phyloP scores from a whole-genome alignment of 2,888 invertebrate genomes.

The Stratiomys singularior region DNA sequence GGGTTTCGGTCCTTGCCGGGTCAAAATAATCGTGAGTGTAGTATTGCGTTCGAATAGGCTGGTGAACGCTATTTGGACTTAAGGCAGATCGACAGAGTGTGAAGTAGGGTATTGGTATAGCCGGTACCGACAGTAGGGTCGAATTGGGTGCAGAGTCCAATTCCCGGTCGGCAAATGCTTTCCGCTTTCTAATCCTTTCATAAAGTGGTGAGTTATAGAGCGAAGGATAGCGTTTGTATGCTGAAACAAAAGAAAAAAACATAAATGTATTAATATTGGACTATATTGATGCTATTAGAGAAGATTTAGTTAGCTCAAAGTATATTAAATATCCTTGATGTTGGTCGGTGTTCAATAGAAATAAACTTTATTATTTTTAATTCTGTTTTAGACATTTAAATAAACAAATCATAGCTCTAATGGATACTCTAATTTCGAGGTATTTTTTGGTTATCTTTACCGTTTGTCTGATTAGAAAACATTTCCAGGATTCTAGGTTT shows the following conservation, averaged over 20 bases:
- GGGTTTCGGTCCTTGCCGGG: neutral
- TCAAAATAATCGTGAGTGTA: neutral
- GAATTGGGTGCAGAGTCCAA: conserved; percentile 63
- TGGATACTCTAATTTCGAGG: too few relatives aligned
- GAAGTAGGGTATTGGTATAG: conserved; percentile 11
- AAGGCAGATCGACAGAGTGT: conserved; percentile 12
- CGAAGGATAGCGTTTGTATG: conserved; percentile 58
- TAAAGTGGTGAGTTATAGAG: conserved; percentile 60
- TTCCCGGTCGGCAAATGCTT: conserved; percentile 67
- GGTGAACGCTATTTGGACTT: neutral
- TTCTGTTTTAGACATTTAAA: too few relatives aligned
- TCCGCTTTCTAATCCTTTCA: conserved; percentile 66
- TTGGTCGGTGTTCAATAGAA: too few relatives aligned
- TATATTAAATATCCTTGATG: too few relatives aligned
- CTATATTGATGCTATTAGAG: too few relatives aligned
- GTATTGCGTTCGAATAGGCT: neutral
- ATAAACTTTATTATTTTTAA: too few relatives aligned
- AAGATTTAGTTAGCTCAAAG: too few relatives aligned
- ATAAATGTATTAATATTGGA: too few relatives aligned
- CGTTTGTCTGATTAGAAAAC: too few relatives aligned
- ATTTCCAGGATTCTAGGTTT: too few relatives aligned
- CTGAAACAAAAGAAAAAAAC: conserved; percentile 48
- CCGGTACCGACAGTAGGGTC: conserved; percentile 55
- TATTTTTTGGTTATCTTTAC: too few relatives aligned
- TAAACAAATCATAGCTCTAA: too few relatives aligned